A percentile compares a stretch with the other conserved stretches of the same genome.
These are phyloP conservation scores for Hirtodrosophila alboralis DNA, from an alignment of 2,888 invertebrate genomes.

Conservation along the genomic window DNA sequence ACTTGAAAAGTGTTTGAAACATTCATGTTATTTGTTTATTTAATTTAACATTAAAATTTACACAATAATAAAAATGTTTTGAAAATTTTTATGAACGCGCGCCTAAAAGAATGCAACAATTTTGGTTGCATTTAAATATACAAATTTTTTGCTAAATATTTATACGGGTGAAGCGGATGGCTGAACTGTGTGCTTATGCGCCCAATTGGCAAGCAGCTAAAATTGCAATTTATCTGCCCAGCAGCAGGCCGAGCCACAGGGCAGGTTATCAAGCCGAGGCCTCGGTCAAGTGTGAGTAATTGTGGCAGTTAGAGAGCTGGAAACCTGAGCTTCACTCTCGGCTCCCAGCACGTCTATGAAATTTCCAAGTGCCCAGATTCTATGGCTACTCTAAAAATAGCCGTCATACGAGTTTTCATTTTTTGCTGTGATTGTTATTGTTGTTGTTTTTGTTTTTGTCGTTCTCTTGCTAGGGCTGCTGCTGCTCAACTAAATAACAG, in stretches of 20 bases:
- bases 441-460: constrained; percentile 13
- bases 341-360: constrained; percentile 40
- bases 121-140: background rate
- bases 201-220: constrained; percentile 38
- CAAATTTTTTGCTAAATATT: constrained; percentile 4
- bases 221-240: constrained; percentile 55
- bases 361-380: constrained; percentile 59
- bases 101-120: constrained; percentile 2
- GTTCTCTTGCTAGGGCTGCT: constrained; percentile 20
- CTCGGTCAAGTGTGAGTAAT: constrained; percentile 72
- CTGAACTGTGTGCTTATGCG: constrained; percentile 2
- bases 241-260: constrained; percentile 17
- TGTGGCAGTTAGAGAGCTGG: constrained; percentile 61
- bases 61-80: background rate
- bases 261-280: constrained; percentile 37
- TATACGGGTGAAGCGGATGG: constrained; percentile 4
- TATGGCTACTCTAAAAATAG: constrained; percentile 58
- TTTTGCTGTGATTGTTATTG: too few relatives aligned
- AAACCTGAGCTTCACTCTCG: constrained; percentile 40
- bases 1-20: too few relatives aligned
- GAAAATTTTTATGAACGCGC: background rate
- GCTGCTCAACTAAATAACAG: constrained; percentile 16
- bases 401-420: constrained; percentile 42
- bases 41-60: too few relatives aligned
- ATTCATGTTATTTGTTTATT: too few relatives aligned